Percentiles rank a stretch among this genome's conserved stretches.
phyloP scores from a whole-genome alignment of 2,888 invertebrate genomes.

The Leucophenga maculata region DNA sequence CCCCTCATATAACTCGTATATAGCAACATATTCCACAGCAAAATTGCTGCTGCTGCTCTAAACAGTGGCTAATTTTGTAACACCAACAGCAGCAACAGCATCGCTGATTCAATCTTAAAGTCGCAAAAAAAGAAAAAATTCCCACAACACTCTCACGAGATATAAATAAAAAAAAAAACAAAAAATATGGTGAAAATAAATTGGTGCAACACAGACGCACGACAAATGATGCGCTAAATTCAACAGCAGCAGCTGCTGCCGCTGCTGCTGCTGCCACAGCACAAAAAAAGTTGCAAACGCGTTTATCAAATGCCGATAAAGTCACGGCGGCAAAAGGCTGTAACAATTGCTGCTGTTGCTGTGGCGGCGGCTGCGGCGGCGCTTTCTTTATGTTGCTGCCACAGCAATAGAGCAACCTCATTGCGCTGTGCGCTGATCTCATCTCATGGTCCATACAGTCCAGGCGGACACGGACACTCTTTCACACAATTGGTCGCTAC shows the following conservation, averaged over 20 bases:
- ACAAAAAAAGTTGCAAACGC: slow-evolving; percentile 8
- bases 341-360: background rate
- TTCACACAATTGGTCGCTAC: slow-evolving; percentile 31
- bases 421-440: background rate
- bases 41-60: background rate
- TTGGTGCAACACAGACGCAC: slow-evolving; percentile 36
- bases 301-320: slow-evolving; percentile 36
- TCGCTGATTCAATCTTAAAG: background rate
- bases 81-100: background rate
- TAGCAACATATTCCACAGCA: slow-evolving; percentile 17
- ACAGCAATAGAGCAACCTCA: background rate
- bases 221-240: slow-evolving; percentile 48
- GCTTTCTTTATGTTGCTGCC: slow-evolving; percentile 10
- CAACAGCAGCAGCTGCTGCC: slow-evolving; percentile 23
- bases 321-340: slow-evolving; percentile 6
- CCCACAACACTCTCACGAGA: slow-evolving; percentile 8
- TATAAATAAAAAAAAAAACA: slow-evolving; percentile 12
- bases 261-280: background rate
- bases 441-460: no score
- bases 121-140: background rate
- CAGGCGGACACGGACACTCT: no score
- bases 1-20: background rate
- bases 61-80: slow-evolving; percentile 18
- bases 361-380: background rate
- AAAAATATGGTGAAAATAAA: slow-evolving; percentile 35